These are phyloP conservation scores for Ptychadena robeensis DNA, from an alignment of 2,797 vertebrate species.

Conservation along the genomic window DNA sequence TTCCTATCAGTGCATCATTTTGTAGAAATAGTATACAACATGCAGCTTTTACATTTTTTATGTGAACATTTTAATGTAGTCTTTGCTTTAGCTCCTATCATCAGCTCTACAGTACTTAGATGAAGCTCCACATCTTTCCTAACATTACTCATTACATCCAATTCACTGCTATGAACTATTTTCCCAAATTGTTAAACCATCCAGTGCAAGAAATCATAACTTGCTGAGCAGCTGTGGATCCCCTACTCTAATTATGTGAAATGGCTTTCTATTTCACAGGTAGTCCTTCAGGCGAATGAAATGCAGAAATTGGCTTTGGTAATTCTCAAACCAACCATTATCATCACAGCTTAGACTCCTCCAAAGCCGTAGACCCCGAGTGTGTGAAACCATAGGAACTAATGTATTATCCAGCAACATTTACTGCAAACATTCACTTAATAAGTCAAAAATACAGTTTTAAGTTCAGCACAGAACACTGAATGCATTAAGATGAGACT, in stretches of 20 bases:
- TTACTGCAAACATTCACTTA: constrained; percentile 15
- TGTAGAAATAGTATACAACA: background rate
- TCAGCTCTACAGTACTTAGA: background rate
- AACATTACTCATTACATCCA: constrained; percentile 21
- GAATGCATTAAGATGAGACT: background rate
- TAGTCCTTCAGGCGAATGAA: constrained; percentile 44
- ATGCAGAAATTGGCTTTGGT: constrained; percentile 32
- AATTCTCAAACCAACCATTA: constrained; percentile 5
- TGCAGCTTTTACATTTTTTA: background rate
- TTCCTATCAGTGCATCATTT: background rate
- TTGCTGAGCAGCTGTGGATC: constrained; percentile 9
- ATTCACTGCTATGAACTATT: constrained; percentile 18
- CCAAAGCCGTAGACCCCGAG: constrained; percentile 18
- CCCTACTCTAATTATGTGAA: constrained; percentile 23
- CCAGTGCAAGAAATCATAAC: background rate
- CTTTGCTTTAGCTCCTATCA: constrained; percentile 16
- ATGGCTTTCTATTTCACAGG: constrained; percentile 23
- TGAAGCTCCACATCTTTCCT: constrained; percentile 11
- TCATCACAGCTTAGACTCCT: constrained; percentile 14
- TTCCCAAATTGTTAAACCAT: constrained; percentile 29
- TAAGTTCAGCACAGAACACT: background rate
- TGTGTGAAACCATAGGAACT: constrained; percentile 35
- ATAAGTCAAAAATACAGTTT: constrained; percentile 12
- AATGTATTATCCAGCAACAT: constrained; percentile 8
- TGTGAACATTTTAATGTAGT: background rate